A percentile compares a stretch with the other conserved stretches of the same genome.
Conservation (phyloP, 2,888 invertebrate species). For the Phaedon cochleariae region DNA sequence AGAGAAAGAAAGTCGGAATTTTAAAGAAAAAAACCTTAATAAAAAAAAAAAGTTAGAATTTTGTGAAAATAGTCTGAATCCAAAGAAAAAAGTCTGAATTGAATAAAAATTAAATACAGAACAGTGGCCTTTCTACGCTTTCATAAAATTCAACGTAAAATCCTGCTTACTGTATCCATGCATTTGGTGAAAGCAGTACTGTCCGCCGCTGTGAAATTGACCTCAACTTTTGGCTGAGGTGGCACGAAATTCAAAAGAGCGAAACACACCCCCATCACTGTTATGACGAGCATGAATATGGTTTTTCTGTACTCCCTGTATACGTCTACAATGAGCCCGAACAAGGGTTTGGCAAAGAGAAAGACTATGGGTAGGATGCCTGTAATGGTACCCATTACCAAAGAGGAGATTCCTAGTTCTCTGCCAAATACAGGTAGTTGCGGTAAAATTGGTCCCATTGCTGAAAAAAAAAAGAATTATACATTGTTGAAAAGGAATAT, state of each 20-base stretch:
- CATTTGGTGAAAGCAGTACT: conserved; percentile 54
- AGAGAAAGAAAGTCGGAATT: too few species aligned
- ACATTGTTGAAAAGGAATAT: too few species aligned
- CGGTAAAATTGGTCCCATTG: conserved; percentile 82
- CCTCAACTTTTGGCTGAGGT: conserved; percentile 40
- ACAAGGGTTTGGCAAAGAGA: conserved; percentile 78
- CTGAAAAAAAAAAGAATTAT: conserved; percentile 62
- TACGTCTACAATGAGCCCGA: conserved; percentile 79
- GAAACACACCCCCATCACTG: conserved; percentile 72
- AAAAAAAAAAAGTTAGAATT: too few species aligned
- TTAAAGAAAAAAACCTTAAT: too few species aligned
- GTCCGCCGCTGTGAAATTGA: conserved; percentile 43
- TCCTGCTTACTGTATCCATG: conserved; percentile 56
- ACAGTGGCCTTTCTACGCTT: too few species aligned
- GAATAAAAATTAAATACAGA: too few species aligned
- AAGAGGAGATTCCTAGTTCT: conserved; percentile 78
- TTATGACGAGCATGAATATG: conserved; percentile 74
- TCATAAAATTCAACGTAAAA: conserved; percentile 1
- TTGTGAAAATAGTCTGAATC: too few species aligned
- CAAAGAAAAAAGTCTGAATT: too few species aligned
- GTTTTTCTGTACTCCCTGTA: conserved; percentile 74
- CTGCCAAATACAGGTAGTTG: conserved; percentile 81
- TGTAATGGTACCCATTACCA: conserved; percentile 80
- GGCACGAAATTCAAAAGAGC: conserved; percentile 77
- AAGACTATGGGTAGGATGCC: conserved; percentile 80